Evolutionary conservation across 2,888 invertebrate species (phyloP).

Genomic region (Chrysina gloriosa): DNA sequence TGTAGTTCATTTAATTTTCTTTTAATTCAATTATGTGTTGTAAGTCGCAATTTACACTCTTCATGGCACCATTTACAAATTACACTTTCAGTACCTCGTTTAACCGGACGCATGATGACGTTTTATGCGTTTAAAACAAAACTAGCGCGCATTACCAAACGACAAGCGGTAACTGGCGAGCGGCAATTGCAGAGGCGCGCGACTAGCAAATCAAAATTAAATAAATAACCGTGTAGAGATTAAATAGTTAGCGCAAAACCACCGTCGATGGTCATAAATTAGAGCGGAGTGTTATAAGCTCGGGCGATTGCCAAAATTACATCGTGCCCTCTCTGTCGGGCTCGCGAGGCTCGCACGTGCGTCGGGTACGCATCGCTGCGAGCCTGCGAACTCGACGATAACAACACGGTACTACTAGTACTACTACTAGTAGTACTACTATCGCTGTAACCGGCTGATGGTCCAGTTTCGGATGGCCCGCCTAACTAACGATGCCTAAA

Average conservation of each 20-base stretch:
- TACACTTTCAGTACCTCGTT: too few species aligned
- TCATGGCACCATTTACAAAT: too few species aligned
- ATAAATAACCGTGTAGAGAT: conserved; percentile 28
- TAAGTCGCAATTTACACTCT: too few species aligned
- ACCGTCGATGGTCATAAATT: conserved; percentile 26
- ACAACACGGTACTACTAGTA: not conserved
- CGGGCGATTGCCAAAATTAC: conserved; percentile 9
- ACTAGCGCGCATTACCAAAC: not conserved
- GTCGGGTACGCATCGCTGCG: not conserved
- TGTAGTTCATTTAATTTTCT: too few species aligned
- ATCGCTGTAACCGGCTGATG: not conserved
- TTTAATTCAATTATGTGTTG: too few species aligned
- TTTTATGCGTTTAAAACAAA: not conserved
- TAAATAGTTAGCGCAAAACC: conserved; percentile 34
- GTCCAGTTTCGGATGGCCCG: conserved; percentile 16
- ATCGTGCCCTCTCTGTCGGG: not conserved
- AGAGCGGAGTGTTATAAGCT: conserved; percentile 19
- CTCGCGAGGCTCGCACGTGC: not conserved
- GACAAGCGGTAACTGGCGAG: not conserved
- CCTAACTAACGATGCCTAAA: not conserved
- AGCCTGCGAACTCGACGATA: not conserved
- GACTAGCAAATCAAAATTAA: conserved; percentile 28
- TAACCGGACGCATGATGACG: not conserved
- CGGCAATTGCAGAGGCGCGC: too few species aligned
- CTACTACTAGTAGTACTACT: conserved; percentile 15